A percentile compares a stretch with the other conserved stretches of the same genome.
These are phyloP conservation scores for Ceuthmochares aereus DNA, from an alignment of 2,113 vertebrate genomes.

Conservation along the genomic window DNA sequence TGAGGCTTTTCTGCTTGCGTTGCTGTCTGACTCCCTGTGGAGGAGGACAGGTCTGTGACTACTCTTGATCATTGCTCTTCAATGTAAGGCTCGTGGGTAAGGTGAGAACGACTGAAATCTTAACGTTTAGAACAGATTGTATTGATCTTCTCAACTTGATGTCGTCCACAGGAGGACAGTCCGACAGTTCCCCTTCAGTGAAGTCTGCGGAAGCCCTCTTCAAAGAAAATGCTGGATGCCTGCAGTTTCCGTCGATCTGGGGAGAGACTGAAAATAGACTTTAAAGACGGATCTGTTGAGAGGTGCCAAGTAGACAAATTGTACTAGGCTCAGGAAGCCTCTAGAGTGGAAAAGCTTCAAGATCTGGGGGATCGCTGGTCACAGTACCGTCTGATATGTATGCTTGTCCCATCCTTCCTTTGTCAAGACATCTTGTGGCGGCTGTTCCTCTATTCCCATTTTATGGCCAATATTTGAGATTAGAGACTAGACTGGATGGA, in stretches of 20 bases:
- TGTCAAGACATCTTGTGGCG: neutral
- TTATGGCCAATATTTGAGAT: no score
- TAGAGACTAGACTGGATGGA: neutral
- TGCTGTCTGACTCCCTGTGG: neutral
- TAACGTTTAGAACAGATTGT: neutral
- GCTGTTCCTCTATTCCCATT: neutral
- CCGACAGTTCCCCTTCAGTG: neutral
- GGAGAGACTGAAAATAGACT: neutral
- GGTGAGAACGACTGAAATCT: neutral
- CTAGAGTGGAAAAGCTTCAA: neutral
- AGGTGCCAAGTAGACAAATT: neutral
- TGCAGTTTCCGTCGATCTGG: neutral
- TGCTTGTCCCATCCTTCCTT: neutral
- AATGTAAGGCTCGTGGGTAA: neutral
- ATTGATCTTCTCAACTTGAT: neutral
- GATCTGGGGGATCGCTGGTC: neutral
- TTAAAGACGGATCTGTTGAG: neutral
- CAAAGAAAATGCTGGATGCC: neutral
- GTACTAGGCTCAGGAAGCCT: neutral
- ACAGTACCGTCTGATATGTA: accelerated
- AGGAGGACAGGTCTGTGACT: neutral
- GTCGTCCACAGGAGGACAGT: neutral
- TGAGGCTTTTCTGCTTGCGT: neutral
- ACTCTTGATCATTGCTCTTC: neutral
- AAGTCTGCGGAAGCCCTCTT: neutral